A percentile compares a stretch with the other conserved stretches of the same genome.
Conservation (phyloP, 2,888 invertebrate genomes). For the Nezara viridula region DNA sequence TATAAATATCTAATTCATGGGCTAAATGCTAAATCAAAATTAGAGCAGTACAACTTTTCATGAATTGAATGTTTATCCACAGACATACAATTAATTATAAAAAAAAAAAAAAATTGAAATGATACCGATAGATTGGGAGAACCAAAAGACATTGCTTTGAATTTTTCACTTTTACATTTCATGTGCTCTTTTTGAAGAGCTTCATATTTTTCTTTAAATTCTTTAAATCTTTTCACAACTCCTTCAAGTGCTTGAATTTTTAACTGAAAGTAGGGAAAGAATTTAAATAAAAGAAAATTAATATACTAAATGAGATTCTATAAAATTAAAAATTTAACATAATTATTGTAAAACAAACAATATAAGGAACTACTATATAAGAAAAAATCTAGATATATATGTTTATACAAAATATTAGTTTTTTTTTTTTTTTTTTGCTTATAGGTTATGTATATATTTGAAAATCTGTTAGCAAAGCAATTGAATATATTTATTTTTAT, state of each 20-base stretch:
- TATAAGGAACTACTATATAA: too few species aligned
- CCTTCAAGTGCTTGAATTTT: constrained; percentile 58
- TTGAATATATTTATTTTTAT: too few species aligned
- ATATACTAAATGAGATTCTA: too few species aligned
- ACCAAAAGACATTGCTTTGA: neutral
- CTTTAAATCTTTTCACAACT: constrained; percentile 60
- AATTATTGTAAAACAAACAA: too few species aligned
- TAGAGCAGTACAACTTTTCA: too few species aligned
- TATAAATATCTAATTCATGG: neutral
- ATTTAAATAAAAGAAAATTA: neutral
- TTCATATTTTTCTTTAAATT: constrained; percentile 59
- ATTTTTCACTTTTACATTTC: constrained; percentile 53
- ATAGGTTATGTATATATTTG: too few species aligned
- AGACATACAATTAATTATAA: neutral
- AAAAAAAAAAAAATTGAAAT: neutral
- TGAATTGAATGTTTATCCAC: neutral
- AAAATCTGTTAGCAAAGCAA: too few species aligned
- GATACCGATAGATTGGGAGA: neutral
- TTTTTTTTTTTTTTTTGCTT: too few species aligned
- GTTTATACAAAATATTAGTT: too few species aligned
- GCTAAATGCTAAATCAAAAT: too few species aligned
- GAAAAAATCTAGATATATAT: too few species aligned
- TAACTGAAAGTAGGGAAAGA: constrained; percentile 48
- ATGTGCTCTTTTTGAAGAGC: constrained; percentile 52
- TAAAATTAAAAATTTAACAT: too few species aligned